Conservation (phyloP, 1,140 invertebrate genomes). For the Elymnias hypermnestra region DNA sequence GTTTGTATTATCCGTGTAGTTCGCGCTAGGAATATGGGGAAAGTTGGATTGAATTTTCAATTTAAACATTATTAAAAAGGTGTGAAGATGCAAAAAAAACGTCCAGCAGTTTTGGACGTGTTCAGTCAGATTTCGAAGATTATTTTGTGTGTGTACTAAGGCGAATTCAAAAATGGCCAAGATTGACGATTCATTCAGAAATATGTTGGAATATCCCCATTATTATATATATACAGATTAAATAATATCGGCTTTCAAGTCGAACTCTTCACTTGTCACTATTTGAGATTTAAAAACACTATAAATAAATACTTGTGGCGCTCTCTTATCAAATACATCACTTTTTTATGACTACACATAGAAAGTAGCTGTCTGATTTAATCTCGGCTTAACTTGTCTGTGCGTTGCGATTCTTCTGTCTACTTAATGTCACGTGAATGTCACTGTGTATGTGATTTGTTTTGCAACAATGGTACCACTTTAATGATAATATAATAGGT, state of each 20-base stretch:
- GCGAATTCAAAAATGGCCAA: no score
- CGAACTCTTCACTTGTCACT: not conserved
- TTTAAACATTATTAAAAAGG: no score
- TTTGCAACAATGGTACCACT: slow-evolving; percentile 27
- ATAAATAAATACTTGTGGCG: not conserved
- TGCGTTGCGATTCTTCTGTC: slow-evolving; percentile 46
- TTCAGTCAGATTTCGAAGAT: no score
- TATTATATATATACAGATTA: no score
- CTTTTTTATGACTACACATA: slow-evolving; percentile 9
- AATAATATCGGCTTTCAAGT: not conserved
- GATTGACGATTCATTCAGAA: no score
- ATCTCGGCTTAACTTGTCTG: slow-evolving; percentile 20
- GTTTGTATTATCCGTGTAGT: no score
- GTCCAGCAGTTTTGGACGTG: no score
- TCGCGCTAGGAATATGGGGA: no score
- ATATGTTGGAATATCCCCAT: no score
- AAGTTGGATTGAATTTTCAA: no score
- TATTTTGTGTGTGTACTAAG: no score
- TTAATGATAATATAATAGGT: slow-evolving; percentile 35
- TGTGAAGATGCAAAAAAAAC: no score
- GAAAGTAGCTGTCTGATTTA: slow-evolving; percentile 16
- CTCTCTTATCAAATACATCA: slow-evolving; percentile 1
- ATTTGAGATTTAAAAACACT: not conserved
- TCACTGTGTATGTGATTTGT: slow-evolving; percentile 27
- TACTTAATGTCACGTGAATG: slow-evolving; percentile 45